These are phyloP conservation scores for Nymphalis urticae DNA, from an alignment of 2,888 invertebrate genomes.

Conservation along the genomic window DNA sequence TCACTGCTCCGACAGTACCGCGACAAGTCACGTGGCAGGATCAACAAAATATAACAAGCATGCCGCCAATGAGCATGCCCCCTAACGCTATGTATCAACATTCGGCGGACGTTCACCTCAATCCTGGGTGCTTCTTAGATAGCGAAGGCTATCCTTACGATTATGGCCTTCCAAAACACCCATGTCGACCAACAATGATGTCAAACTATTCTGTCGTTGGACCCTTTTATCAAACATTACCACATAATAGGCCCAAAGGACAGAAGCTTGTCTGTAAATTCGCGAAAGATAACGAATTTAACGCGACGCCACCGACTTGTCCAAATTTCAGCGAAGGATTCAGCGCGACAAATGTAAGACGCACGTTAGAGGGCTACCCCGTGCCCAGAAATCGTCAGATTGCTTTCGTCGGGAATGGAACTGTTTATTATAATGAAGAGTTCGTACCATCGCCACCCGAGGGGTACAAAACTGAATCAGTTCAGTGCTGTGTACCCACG, in stretches of 20 bases:
- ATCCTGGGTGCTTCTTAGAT: conserved; percentile 88
- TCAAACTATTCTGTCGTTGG: conserved; percentile 72
- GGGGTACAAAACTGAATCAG: conserved; percentile 84
- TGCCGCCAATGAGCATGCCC: conserved; percentile 68
- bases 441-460: conserved; percentile 87
- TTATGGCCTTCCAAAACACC: conserved; percentile 87
- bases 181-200: conserved; percentile 72
- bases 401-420: conserved; percentile 73
- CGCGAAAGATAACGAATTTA: conserved; percentile 76
- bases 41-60: conserved; percentile 64
- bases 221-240: conserved; percentile 88
- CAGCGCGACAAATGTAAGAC: conserved; percentile 83
- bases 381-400: conserved; percentile 79
- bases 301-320: conserved; percentile 63
- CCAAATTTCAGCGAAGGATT: conserved; percentile 68
- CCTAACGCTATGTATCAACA: conserved; percentile 83
- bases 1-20: conserved; percentile 66
- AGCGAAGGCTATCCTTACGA: conserved; percentile 90
- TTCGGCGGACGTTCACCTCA: conserved; percentile 87
- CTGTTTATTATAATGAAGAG: conserved; percentile 78
- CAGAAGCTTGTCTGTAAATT: conserved; percentile 76
- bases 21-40: conserved; percentile 82
- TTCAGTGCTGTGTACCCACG: conserved; percentile 70
- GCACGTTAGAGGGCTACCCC: conserved; percentile 91
- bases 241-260: conserved; percentile 85